Percentiles rank a stretch among this genome's conserved stretches.
Conservation (phyloP, 2,113 vertebrate species). For the Canis aureus region DNA sequence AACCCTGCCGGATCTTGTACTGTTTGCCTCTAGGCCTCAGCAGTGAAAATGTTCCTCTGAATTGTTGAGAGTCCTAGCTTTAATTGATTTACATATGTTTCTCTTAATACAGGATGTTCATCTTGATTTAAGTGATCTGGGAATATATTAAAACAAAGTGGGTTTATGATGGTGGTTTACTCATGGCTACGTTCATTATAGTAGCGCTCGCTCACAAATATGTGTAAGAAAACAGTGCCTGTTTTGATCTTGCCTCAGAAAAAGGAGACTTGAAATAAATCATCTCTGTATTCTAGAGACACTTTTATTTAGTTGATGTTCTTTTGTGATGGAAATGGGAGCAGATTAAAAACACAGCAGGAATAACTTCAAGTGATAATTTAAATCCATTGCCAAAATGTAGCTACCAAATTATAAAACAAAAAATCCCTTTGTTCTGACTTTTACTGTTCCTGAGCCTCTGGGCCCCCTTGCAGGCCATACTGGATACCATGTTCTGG, state of each 20-base stretch:
- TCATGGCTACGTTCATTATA: neutral
- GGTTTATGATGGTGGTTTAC: neutral
- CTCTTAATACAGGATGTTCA: neutral
- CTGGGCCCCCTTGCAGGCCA: too few species aligned
- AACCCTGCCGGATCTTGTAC: neutral
- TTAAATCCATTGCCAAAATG: neutral
- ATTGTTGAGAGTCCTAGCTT: neutral
- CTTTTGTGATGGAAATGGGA: constrained; percentile 53
- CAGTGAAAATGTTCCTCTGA: neutral
- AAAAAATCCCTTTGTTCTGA: neutral
- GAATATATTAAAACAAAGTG: neutral
- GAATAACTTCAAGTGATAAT: neutral
- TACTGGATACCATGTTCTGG: neutral
- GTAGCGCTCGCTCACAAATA: neutral
- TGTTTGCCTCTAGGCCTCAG: neutral
- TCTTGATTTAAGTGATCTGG: neutral
- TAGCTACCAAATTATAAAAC: neutral
- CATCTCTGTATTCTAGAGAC: constrained; percentile 46
- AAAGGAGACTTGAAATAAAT: constrained; percentile 51
- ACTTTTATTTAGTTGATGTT: constrained; percentile 21
- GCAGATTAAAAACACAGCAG: constrained; percentile 40
- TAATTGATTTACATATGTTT: neutral
- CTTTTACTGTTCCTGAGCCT: neutral
- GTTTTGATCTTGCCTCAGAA: constrained; percentile 47
- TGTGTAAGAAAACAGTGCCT: constrained; percentile 24